Evolutionary conservation across 2,888 invertebrate genomes (phyloP).

Genomic region (Metopia argyrocephala): DNA sequence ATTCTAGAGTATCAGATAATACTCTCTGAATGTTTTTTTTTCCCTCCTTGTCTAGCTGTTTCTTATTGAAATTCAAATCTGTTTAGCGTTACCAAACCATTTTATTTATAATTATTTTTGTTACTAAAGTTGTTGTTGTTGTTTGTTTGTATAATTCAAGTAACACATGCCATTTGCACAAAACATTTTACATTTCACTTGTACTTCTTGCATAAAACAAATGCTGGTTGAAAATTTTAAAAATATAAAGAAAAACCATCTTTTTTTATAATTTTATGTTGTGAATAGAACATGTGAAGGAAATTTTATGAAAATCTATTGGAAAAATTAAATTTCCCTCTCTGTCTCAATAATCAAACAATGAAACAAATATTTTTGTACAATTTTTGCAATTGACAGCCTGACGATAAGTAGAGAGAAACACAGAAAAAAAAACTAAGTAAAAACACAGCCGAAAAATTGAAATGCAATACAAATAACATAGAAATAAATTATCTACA

Average conservation of each 20-base stretch:
- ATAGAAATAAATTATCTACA: conserved; percentile 44
- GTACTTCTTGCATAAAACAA: too few relatives aligned
- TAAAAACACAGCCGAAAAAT: not conserved
- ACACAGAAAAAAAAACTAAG: conserved; percentile 28
- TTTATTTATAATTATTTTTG: not conserved
- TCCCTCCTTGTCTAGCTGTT: too few relatives aligned
- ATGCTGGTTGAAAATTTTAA: too few relatives aligned
- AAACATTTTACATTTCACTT: too few relatives aligned
- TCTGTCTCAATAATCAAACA: conserved; percentile 42
- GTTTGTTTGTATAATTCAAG: too few relatives aligned
- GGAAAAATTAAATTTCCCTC: not conserved
- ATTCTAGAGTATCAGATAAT: too few relatives aligned
- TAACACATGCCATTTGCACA: conserved; percentile 47
- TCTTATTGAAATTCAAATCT: too few relatives aligned
- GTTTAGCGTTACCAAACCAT: not conserved
- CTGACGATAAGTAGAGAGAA: conserved; percentile 57
- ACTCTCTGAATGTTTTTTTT: too few relatives aligned
- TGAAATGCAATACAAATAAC: not conserved
- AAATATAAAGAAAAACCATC: too few relatives aligned
- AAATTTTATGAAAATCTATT: conserved; percentile 23
- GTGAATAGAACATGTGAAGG: conserved; percentile 4
- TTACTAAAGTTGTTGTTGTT: too few relatives aligned
- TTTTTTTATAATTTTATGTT: too few relatives aligned
- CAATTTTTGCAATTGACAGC: conserved; percentile 64
- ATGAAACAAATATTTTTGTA: conserved; percentile 44